Evolutionary conservation across 2,113 vertebrate species (phyloP), one percentile per base, ranked within the genome.

Genomic region (Dolichotis patagonum): DNA sequence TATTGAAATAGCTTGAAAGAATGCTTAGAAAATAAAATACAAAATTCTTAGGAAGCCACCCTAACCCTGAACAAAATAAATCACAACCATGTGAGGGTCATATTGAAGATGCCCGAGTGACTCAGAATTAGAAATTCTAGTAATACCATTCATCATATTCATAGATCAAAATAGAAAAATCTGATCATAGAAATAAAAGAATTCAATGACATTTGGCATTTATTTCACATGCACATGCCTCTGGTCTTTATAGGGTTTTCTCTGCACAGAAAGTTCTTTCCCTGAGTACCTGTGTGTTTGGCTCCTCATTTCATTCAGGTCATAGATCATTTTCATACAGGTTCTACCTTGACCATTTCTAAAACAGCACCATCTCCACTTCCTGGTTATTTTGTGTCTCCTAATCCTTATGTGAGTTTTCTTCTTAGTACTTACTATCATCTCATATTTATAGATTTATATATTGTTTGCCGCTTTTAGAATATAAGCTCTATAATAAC

Each of bases 391-490:
- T 32, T 41, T 69, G 28, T 12, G 49, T 6, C 22, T 30, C 49
- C 13, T 91, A 35, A 26, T 43, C 35, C 13, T 5, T 93, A 49
- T n/a, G 54, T 82, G 35, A 90, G 69, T 46, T 96, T 96, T 85
- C 86, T 85, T 82, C 75, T 78, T 46, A 49, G 52, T 10, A 75
- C 19, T 62, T 86, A 24, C 38, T 90, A 83, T 38, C 60, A 89
- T 49, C 60, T 89, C 60, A 84, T 49, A 90, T 41, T 75, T 95
- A 88, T 20, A 17, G 30, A 62, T 80, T 88, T 92, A 87, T 43
- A 62, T 52, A 86, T 0, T 84, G 19, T 49, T n/a, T 80, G 17
- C 69, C 26, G 28, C 63, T 91, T 78, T 24, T 43, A 52, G n/a
- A 85, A 93, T 43, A 73, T 52, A 96, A 77, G 4, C 7, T 63